These are phyloP conservation scores for Zygothrica quintamaculata DNA, from an alignment of 2,888 invertebrate species.

Conservation along the genomic window DNA sequence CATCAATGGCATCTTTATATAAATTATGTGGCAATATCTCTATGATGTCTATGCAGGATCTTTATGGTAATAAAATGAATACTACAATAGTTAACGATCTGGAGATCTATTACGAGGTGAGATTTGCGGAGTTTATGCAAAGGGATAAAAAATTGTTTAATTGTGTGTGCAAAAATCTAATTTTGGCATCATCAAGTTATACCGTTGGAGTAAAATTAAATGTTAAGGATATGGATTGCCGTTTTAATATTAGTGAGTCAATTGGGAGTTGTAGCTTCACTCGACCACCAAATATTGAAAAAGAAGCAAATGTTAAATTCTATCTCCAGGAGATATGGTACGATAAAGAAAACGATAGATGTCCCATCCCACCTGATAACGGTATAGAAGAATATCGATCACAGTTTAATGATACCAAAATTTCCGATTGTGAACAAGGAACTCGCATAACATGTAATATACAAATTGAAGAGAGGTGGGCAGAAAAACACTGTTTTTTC, in stretches of 20 bases:
- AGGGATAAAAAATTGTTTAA: background rate
- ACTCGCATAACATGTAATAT: too few relatives aligned
- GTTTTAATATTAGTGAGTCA: background rate
- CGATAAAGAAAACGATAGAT: too few relatives aligned
- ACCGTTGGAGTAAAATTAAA: slow-evolving; percentile 14
- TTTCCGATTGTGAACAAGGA: too few relatives aligned
- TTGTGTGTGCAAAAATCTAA: background rate
- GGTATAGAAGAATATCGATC: too few relatives aligned
- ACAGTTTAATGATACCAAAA: too few relatives aligned
- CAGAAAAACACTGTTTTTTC: too few relatives aligned
- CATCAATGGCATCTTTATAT: background rate
- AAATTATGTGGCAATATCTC: background rate
- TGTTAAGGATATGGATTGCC: slow-evolving; percentile 10
- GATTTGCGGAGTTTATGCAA: background rate
- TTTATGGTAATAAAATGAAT: background rate
- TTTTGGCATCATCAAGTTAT: background rate
- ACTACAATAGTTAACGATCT: background rate
- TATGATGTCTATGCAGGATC: too few relatives aligned
- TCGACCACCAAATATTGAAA: too few relatives aligned
- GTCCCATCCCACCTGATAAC: too few relatives aligned
- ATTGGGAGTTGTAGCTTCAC: slow-evolving; percentile 8
- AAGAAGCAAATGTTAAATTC: too few relatives aligned
- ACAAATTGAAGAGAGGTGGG: too few relatives aligned
- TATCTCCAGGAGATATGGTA: too few relatives aligned
- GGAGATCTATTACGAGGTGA: background rate